These are phyloP conservation scores for Caenorhabditis wallacei DNA, from an alignment of 2,888 invertebrate genomes.

Conservation along the genomic window DNA sequence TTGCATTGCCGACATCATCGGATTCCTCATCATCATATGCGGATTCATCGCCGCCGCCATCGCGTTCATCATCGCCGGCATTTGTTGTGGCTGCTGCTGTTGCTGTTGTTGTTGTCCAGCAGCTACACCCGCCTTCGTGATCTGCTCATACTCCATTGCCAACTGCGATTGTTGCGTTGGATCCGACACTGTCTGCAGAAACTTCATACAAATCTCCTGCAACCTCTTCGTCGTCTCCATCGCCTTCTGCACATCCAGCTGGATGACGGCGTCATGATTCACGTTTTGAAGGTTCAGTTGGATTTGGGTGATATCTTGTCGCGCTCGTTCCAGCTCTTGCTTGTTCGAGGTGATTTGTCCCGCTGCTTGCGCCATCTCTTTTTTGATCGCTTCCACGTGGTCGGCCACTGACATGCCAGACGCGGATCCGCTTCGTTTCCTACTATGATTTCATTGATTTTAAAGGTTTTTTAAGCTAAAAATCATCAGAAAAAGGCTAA, in stretches of 20 bases:
- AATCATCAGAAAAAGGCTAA: too few species aligned
- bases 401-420: slow-evolving; percentile 55
- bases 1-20: slow-evolving; percentile 51
- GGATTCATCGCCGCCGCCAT: slow-evolving; percentile 58
- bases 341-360: slow-evolving; percentile 42
- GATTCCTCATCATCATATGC: slow-evolving; percentile 65
- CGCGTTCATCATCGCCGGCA: slow-evolving; percentile 39
- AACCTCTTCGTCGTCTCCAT: slow-evolving; percentile 43
- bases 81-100: neutral
- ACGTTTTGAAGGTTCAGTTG: slow-evolving; percentile 44
- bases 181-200: slow-evolving; percentile 29
- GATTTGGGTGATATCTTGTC: slow-evolving; percentile 34
- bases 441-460: too few species aligned
- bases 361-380: slow-evolving; percentile 47
- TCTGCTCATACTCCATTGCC: slow-evolving; percentile 18
- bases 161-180: slow-evolving; percentile 24
- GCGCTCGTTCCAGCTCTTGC: slow-evolving; percentile 38
- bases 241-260: slow-evolving; percentile 38
- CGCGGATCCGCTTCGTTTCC: slow-evolving; percentile 64
- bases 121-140: too few species aligned
- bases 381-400: slow-evolving; percentile 57
- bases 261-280: slow-evolving; percentile 8
- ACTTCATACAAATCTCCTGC: slow-evolving; percentile 34
- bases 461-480: neutral
- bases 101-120: neutral